A percentile compares a stretch with the other conserved stretches of the same genome.
These are phyloP conservation scores for Mystacides longicornis DNA, from an alignment of 2,888 invertebrate genomes.

Conservation along the genomic window DNA sequence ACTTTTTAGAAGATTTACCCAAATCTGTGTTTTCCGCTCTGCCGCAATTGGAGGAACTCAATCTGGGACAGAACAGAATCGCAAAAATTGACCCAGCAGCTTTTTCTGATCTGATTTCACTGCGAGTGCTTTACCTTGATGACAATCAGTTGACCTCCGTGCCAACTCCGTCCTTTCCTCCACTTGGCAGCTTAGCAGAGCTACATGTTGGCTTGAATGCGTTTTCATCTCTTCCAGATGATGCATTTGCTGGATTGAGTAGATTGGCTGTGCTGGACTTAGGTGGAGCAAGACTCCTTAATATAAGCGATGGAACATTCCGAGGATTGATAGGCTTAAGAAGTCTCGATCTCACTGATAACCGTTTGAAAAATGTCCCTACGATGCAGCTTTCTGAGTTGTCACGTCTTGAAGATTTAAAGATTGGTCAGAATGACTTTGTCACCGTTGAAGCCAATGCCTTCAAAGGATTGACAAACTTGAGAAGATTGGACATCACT, in stretches of 20 bases:
- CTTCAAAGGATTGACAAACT: conserved; percentile 69
- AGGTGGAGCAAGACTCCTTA: conserved; percentile 71
- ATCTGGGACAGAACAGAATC: conserved; percentile 80
- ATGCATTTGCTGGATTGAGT: conserved; percentile 70
- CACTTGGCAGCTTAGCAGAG: conserved; percentile 73
- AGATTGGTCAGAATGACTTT: conserved; percentile 78
- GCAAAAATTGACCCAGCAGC: conserved; percentile 70
- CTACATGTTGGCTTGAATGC: conserved; percentile 78
- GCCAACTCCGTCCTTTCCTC: conserved; percentile 65
- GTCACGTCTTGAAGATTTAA: conserved; percentile 68
- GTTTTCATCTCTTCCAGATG: conserved; percentile 67
- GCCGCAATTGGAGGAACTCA: conserved; percentile 73
- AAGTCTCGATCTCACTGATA: conserved; percentile 72
- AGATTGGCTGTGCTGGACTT: conserved; percentile 70
- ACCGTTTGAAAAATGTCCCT: conserved; percentile 66
- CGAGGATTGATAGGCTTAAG: conserved; percentile 69
- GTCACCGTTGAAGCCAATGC: conserved; percentile 60
- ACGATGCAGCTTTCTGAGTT: conserved; percentile 65
- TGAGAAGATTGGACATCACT: conserved; percentile 69
- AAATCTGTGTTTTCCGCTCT: conserved; percentile 67
- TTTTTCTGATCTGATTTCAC: conserved; percentile 66
- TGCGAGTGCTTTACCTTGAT: conserved; percentile 74
- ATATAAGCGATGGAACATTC: conserved; percentile 70
- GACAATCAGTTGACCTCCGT: conserved; percentile 75
- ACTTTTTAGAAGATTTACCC: conserved; percentile 72